Conservation (phyloP, 2,888 invertebrate genomes). For the Exephanes ischioxanthus region DNA sequence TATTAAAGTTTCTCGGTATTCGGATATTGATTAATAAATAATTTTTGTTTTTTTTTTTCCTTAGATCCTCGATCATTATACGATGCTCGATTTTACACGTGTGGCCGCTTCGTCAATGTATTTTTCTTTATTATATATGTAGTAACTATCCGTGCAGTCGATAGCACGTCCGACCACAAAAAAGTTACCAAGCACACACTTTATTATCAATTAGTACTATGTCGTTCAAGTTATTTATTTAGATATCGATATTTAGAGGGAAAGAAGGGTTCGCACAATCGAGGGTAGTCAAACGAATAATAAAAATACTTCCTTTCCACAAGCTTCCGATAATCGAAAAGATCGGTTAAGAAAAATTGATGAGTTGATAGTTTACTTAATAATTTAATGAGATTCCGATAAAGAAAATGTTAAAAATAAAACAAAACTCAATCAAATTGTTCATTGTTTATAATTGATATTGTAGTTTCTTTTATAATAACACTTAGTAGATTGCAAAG, state of each 20-base stretch:
- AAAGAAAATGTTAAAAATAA: background rate
- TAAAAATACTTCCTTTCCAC: background rate
- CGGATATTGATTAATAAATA: slow-evolving; percentile 49
- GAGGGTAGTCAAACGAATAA: slow-evolving; percentile 12
- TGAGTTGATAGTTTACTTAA: background rate
- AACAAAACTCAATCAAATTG: background rate
- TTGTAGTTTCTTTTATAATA: background rate
- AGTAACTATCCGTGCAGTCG: slow-evolving; percentile 28
- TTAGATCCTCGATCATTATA: slow-evolving; percentile 43
- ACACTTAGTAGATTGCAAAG: background rate
- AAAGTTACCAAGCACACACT: slow-evolving; percentile 34
- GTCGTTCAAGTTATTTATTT: slow-evolving; percentile 46
- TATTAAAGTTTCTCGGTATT: slow-evolving; percentile 46
- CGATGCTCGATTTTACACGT: slow-evolving; percentile 53
- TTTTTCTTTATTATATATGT: slow-evolving; percentile 21
- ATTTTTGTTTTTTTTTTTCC: slow-evolving; percentile 23
- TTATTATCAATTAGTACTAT: slow-evolving; percentile 20
- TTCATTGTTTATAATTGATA: background rate
- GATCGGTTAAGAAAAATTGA: background rate
- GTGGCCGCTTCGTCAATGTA: slow-evolving; percentile 51
- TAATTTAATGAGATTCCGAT: background rate
- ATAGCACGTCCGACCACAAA: slow-evolving; percentile 25
- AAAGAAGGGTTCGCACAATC: slow-evolving; percentile 3
- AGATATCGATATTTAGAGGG: slow-evolving; percentile 52
- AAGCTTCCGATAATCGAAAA: slow-evolving; percentile 1